Conservation (phyloP, 2,888 invertebrate species). For the Lasioglossum marginatum region DNA sequence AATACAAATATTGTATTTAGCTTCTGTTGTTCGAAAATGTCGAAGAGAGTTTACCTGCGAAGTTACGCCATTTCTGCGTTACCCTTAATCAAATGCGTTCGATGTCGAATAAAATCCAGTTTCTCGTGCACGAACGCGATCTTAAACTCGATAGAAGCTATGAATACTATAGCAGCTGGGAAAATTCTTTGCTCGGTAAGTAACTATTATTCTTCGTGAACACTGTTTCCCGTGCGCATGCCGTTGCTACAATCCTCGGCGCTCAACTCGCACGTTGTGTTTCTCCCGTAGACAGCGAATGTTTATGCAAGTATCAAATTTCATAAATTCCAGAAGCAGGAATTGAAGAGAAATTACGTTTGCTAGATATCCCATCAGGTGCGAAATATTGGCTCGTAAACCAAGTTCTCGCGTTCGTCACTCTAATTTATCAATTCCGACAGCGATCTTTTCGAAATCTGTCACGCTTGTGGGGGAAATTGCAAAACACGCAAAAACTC, state of each 20-base stretch:
- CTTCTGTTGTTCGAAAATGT: background rate
- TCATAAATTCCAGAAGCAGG: background rate
- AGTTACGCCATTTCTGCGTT: background rate
- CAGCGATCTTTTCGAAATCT: background rate
- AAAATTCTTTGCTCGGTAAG: conserved; percentile 14
- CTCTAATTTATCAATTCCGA: background rate
- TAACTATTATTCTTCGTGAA: conserved; percentile 20
- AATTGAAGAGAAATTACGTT: background rate
- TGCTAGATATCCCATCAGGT: background rate
- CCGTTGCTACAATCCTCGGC: background rate
- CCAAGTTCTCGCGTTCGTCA: background rate
- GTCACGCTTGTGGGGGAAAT: background rate
- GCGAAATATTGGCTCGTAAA: background rate
- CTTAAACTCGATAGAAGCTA: background rate
- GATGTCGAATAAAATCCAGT: background rate
- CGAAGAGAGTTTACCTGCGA: background rate
- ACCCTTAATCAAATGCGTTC: background rate
- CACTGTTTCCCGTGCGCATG: background rate
- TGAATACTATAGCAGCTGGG: conserved; percentile 1
- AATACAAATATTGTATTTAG: background rate
- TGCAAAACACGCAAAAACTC: background rate
- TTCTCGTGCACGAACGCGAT: background rate
- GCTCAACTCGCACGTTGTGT: background rate
- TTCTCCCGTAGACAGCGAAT: background rate
- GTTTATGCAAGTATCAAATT: conserved; percentile 9